phyloP scores from a whole-genome alignment of 2,888 invertebrate species.

The Anthrax anthrax region DNA sequence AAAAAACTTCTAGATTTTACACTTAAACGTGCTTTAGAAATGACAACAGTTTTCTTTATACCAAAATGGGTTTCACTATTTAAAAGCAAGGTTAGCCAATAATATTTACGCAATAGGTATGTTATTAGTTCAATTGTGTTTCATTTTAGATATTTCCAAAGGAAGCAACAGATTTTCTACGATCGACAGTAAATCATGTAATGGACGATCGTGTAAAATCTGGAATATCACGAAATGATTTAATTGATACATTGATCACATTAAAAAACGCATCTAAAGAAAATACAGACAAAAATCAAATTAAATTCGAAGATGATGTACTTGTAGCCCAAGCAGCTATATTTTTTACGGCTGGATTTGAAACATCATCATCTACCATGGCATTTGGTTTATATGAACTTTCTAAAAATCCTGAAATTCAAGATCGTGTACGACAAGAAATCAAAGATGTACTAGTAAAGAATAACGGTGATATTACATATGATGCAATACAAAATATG shows the following conservation, averaged over 20 bases:
- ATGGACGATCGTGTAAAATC: slow-evolving; percentile 31
- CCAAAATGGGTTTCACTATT: slow-evolving; percentile 23
- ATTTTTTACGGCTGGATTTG: slow-evolving; percentile 13
- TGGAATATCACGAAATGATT: slow-evolving; percentile 25
- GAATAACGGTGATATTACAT: slow-evolving; percentile 17
- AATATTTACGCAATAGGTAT: no score
- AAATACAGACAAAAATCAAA: slow-evolving; percentile 6
- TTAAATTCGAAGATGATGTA: slow-evolving; percentile 13
- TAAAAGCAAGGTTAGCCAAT: slow-evolving; percentile 17
- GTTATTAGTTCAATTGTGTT: no score
- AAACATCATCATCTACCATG: slow-evolving; percentile 19
- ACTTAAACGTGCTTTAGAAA: slow-evolving; percentile 19
- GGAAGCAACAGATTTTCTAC: slow-evolving; percentile 15
- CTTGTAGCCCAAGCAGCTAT: slow-evolving; percentile 12
- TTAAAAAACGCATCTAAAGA: slow-evolving; percentile 17
- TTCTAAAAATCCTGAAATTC: slow-evolving; percentile 21
- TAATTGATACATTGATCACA: slow-evolving; percentile 31
- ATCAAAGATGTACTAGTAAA: slow-evolving; percentile 19
- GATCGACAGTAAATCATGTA: slow-evolving; percentile 28
- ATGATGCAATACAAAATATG: slow-evolving; percentile 23
- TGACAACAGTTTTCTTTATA: slow-evolving; percentile 24
- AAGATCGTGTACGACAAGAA: slow-evolving; percentile 23
- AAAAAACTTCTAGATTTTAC: slow-evolving; percentile 20
- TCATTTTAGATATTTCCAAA: no score
- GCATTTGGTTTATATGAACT: slow-evolving; percentile 22